Percentiles rank a stretch among this genome's conserved stretches.
Conservation (phyloP, 1,140 invertebrate genomes). For the Reticulitermes speratus region DNA sequence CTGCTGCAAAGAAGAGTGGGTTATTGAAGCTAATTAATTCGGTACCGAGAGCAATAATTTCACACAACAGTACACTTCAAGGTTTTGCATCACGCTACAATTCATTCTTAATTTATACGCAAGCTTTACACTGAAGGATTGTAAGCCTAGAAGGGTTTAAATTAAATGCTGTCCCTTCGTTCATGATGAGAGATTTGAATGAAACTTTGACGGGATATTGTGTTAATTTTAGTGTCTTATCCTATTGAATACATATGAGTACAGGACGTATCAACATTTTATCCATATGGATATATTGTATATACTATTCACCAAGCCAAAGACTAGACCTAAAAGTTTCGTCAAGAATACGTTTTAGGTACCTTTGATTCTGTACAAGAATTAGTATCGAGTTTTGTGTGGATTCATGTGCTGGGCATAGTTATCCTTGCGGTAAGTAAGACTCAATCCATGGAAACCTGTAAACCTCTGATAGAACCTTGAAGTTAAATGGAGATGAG, state of each 20-base stretch:
- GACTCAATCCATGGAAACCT: too few species aligned
- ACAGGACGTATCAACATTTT: too few species aligned
- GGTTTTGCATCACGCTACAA: not conserved
- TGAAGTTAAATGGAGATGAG: too few species aligned
- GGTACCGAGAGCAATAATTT: not conserved
- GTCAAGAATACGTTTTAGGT: too few species aligned
- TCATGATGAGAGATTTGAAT: not conserved
- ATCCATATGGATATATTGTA: too few species aligned
- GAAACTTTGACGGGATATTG: not conserved
- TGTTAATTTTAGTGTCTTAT: not conserved
- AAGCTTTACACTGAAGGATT: not conserved
- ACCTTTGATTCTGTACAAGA: too few species aligned
- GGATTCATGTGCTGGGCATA: too few species aligned
- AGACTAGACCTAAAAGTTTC: too few species aligned
- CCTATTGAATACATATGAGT: not conserved
- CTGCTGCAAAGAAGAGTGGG: not conserved
- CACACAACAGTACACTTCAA: not conserved
- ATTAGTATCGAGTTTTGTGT: too few species aligned
- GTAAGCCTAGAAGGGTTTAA: not conserved
- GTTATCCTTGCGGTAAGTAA: too few species aligned
- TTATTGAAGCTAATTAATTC: not conserved
- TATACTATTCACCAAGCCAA: too few species aligned
- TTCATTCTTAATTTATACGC: constrained; percentile 15
- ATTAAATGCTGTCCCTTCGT: not conserved
- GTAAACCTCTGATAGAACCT: too few species aligned